Conservation (phyloP, 2,113 vertebrate genomes). For the Eclectus roratus region DNA sequence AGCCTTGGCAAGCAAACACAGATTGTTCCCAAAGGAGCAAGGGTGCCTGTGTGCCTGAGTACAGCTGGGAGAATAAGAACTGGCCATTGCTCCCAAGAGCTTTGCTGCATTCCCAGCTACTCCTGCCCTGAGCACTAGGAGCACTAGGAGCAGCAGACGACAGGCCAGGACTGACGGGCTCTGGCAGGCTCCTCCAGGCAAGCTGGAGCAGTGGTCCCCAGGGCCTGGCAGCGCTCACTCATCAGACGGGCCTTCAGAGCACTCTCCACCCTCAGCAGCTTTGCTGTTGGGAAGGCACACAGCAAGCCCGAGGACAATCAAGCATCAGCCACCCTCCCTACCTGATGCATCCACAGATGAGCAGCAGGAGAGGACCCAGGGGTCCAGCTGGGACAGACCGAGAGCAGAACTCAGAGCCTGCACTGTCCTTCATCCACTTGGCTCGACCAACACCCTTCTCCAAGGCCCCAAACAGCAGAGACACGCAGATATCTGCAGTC, state of each 20-base stretch:
- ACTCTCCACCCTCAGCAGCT: not conserved
- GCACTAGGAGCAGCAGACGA: rapidly evolving
- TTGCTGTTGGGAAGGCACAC: not conserved
- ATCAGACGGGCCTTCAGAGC: not conserved
- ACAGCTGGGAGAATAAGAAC: not conserved
- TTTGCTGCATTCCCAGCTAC: not conserved
- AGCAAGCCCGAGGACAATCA: not conserved
- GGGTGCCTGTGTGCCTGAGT: not conserved
- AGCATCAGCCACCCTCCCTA: not conserved
- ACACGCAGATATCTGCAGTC: not conserved
- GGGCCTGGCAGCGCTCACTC: not conserved
- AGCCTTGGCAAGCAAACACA: not conserved
- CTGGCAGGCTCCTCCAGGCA: not conserved
- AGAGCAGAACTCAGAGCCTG: not conserved
- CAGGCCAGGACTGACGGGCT: not conserved
- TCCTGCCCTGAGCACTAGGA: not conserved
- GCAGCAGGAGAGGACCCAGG: not conserved
- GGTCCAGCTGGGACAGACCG: not conserved
- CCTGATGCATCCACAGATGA: not conserved
- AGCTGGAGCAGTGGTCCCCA: not conserved
- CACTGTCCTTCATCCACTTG: not conserved
- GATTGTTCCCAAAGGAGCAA: not conserved
- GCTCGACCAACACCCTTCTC: not conserved
- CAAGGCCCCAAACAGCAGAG: not conserved
- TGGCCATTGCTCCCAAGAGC: not conserved